A percentile compares a stretch with the other conserved stretches of the same genome.
These are phyloP conservation scores for Tauraco erythrolophus DNA, from an alignment of 2,113 vertebrate genomes.

Conservation along the genomic window DNA sequence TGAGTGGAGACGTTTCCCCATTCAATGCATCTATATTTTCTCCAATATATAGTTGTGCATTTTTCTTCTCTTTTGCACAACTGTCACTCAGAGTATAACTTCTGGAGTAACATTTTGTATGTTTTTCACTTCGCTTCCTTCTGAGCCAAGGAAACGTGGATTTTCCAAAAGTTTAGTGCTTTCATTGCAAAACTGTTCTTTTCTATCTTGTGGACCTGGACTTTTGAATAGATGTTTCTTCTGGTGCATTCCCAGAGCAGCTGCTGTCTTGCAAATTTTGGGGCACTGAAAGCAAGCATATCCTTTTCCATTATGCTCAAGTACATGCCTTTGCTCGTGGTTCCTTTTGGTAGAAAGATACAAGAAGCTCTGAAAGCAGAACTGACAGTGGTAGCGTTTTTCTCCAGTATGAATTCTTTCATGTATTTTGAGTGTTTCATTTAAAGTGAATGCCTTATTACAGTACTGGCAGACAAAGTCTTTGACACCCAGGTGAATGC, in stretches of 20 bases:
- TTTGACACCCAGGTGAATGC: constrained; percentile 80
- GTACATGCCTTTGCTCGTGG: constrained; percentile 92
- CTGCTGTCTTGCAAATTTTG: constrained; percentile 88
- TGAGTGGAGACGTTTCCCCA: neutral
- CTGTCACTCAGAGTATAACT: constrained; percentile 57
- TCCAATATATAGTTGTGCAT: neutral
- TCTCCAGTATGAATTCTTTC: constrained; percentile 89
- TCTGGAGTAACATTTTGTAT: constrained; percentile 30
- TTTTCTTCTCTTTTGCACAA: neutral
- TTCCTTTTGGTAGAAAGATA: constrained; percentile 96
- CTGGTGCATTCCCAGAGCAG: constrained; percentile 84
- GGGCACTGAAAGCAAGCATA: constrained; percentile 83
- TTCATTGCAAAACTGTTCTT: constrained; percentile 61
- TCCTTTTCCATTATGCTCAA: constrained; percentile 80
- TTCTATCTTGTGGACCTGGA: constrained; percentile 49
- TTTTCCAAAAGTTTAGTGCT: constrained; percentile 51
- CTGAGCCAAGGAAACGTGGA: constrained; percentile 49
- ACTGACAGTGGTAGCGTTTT: constrained; percentile 93
- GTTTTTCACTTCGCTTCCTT: constrained; percentile 57
- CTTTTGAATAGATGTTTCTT: constrained; percentile 86
- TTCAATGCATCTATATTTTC: constrained; percentile 38
- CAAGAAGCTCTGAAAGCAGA: constrained; percentile 94
- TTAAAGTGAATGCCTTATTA: constrained; percentile 87
- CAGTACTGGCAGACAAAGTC: constrained; percentile 93
- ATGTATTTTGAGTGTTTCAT: constrained; percentile 87